phyloP scores from a whole-genome alignment of 2,113 vertebrate genomes.

The Myrmecophaga tridactyla region DNA sequence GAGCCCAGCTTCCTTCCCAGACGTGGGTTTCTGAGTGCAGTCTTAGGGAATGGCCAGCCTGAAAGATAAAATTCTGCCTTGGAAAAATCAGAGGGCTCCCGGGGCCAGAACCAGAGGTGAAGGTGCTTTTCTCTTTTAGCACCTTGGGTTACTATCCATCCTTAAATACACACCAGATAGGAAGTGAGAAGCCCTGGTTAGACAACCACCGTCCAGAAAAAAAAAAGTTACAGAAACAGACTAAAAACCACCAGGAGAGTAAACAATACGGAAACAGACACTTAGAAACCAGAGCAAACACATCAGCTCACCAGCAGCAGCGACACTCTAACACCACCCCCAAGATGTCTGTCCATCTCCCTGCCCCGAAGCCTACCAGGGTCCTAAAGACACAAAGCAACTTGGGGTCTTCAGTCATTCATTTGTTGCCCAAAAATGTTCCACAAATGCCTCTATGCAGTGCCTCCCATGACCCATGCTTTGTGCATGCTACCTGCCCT shows the following conservation, averaged over 20 bases:
- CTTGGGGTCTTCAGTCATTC: not conserved
- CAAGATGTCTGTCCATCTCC: not conserved
- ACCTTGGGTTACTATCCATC: not conserved
- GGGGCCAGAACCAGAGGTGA: not conserved
- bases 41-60: not conserved
- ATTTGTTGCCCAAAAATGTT: not conserved
- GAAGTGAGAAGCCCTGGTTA: not conserved
- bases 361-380: not conserved
- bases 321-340: not conserved
- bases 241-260: not conserved
- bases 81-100: not conserved
- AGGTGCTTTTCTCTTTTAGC: not conserved
- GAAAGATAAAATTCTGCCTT: not conserved
- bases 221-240: not conserved
- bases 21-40: not conserved
- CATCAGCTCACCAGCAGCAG: not conserved
- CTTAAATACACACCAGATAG: not conserved
- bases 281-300: not conserved
- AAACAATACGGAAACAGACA: not conserved
- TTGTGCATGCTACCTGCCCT: not conserved
- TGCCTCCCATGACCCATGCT: not conserved
- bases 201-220: not conserved
- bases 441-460: not conserved
- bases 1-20: not conserved
- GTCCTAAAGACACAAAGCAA: not conserved